Base-by-base conservation (phyloP, 2,888 invertebrate genomes). In the Apantesis nais region DNA sequence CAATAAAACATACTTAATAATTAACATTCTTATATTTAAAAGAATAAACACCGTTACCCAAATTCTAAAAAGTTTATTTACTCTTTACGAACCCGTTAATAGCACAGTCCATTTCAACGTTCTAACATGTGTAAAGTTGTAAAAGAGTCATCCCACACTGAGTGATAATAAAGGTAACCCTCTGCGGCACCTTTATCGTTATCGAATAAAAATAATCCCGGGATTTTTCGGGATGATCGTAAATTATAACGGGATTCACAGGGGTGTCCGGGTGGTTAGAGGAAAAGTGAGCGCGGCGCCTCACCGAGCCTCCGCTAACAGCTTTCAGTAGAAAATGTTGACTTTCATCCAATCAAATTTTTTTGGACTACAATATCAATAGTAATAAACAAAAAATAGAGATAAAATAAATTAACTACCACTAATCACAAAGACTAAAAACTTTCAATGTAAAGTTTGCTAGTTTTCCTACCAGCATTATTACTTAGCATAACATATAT, bases 81-180 rank as follows among this genome's bases (percentile, higher is more conserved):
- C 66, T 69, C 72, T 76, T 74, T 70, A 73, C 76, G 75, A 77
- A 80, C 81, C 73, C 68, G 69, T 79, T 76, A 82, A 74, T 74
- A 81, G 81, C 75, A 85, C 78, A 78, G 83, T 76, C 82, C 83
- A 85, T 88, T 86, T 81, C 80, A 82, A 82, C 82, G 78, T 82
- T 80, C 84, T 86, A 89, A 91, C 91, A 91, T 87, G 91, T 92
- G 92, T 93, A 89, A 93, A 92, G 91, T 90, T 91, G 89, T 93
- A 91, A 93, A 93, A 93, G 90, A 90, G 88, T 88, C 89, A 88
- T 91, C 89, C 87, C 88, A 78, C 85, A 83, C 88, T 91, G 92
- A 93, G 93, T 94, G 95, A 95, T 95, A 95, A 94, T 94, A 94
- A 94, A 93, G 92, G 93, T 92, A 92, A 93, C 93, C 94, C 93